Evolutionary conservation across 2,113 vertebrate species (phyloP).

Genomic region (Gadus macrocephalus): DNA sequence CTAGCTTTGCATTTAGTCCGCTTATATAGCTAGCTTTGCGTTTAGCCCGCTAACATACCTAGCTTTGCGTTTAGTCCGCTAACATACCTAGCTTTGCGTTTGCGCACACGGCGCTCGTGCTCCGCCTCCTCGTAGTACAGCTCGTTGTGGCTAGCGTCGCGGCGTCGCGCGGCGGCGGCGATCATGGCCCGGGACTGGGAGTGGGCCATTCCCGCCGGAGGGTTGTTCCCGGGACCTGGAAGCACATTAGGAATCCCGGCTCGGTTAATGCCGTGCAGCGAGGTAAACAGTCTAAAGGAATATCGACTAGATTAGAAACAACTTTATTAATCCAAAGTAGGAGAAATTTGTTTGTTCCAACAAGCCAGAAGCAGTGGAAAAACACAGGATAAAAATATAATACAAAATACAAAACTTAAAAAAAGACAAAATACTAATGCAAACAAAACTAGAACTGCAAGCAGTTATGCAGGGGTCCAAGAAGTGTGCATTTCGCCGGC

Average conservation of each 20-base stretch:
- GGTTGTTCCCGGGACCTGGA: conserved; percentile 61
- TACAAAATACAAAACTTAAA: too few relatives aligned
- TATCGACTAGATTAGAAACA: too few relatives aligned
- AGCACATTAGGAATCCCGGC: not conserved
- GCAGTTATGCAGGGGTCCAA: too few relatives aligned
- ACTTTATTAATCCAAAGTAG: too few relatives aligned
- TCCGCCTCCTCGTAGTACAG: conserved; percentile 94
- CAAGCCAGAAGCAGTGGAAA: too few relatives aligned
- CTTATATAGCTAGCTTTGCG: conserved; percentile 78
- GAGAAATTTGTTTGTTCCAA: too few relatives aligned
- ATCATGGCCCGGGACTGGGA: conserved; percentile 87
- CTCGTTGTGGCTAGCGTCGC: conserved; percentile 90
- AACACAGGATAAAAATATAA: too few relatives aligned
- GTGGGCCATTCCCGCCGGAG: conserved; percentile 57
- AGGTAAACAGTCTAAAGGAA: too few relatives aligned
- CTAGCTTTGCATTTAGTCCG: conserved; percentile 79
- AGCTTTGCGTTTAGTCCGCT: conserved; percentile 65
- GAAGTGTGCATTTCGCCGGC: too few relatives aligned
- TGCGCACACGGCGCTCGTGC: conserved; percentile 88
- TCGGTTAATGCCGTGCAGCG: too few relatives aligned
- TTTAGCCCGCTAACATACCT: conserved; percentile 74
- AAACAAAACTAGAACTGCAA: too few relatives aligned
- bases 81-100: conserved; percentile 82
- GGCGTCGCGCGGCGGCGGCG: conserved; percentile 80
- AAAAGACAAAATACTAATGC: too few relatives aligned